These are phyloP conservation scores for Achlya flavicornis DNA, from an alignment of 2,888 invertebrate species.

Conservation along the genomic window DNA sequence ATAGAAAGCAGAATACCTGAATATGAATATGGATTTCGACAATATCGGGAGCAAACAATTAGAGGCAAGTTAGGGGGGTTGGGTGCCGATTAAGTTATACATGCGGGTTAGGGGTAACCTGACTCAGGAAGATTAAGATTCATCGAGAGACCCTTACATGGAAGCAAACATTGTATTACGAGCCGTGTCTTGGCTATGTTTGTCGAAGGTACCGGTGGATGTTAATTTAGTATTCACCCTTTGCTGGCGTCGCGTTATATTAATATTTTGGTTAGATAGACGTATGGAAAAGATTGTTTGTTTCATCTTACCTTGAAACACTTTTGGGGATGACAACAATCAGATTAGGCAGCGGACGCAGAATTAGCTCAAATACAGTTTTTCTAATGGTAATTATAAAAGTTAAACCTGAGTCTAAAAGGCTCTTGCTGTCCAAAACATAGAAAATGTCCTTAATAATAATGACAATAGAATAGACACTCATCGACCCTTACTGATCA, in stretches of 20 bases:
- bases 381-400: too few relatives aligned
- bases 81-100: conserved; percentile 82
- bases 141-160: conserved; percentile 80
- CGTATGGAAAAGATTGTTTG: conserved; percentile 57
- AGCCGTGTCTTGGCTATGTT: conserved; percentile 78
- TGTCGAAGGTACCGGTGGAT: conserved; percentile 75
- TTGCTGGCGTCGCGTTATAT: conserved; percentile 60
- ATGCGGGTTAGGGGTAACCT: conserved; percentile 82
- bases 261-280: conserved; percentile 70
- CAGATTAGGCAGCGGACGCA: too few relatives aligned
- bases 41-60: conserved; percentile 83
- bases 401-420: too few relatives aligned
- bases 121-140: conserved; percentile 82
- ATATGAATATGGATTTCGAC: conserved; percentile 75
- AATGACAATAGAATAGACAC: too few relatives aligned
- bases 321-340: not conserved
- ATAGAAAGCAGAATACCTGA: conserved; percentile 38
- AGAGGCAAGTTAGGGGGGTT: conserved; percentile 74
- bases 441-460: too few relatives aligned
- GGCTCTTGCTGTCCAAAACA: too few relatives aligned
- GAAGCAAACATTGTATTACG: conserved; percentile 80
- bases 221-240: conserved; percentile 83
- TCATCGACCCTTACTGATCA: not conserved
- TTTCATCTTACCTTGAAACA: conserved; percentile 25
- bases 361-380: too few relatives aligned